Evolutionary conservation across 2,113 vertebrate species (phyloP).

Genomic region (Cyanoramphus novaezelandiae): DNA sequence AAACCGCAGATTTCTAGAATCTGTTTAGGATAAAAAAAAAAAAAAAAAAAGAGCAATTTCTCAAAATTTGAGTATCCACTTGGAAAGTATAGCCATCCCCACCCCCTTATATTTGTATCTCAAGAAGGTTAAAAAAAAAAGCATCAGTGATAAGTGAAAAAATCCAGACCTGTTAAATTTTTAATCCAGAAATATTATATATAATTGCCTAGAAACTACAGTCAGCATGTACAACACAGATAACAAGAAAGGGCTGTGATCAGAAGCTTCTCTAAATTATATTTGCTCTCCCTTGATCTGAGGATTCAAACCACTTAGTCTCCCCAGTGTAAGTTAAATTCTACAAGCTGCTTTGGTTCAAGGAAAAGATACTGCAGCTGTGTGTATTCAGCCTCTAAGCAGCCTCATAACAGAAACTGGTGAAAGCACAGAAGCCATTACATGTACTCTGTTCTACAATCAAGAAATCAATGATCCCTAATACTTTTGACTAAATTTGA

Average conservation of each 20-base stretch:
- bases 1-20: not conserved
- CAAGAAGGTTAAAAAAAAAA: not conserved
- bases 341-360: not conserved
- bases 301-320: not conserved
- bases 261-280: not conserved
- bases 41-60: not conserved
- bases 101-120: not conserved
- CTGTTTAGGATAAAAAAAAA: not conserved
- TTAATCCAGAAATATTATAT: not conserved
- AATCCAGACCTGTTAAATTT: not conserved
- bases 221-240: not conserved
- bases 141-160: not conserved
- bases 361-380: not conserved
- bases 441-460: not conserved
- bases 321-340: not conserved
- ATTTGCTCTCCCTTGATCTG: not conserved
- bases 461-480: not conserved
- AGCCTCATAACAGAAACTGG: not conserved
- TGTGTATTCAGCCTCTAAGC: not conserved
- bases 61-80: not conserved
- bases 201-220: not conserved
- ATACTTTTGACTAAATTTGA: not conserved
- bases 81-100: rapidly evolving
- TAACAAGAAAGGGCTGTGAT: not conserved
- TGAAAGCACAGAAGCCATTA: not conserved